Base-by-base conservation (phyloP, 2,888 invertebrate species). In the Xanthorhoe designata region DNA sequence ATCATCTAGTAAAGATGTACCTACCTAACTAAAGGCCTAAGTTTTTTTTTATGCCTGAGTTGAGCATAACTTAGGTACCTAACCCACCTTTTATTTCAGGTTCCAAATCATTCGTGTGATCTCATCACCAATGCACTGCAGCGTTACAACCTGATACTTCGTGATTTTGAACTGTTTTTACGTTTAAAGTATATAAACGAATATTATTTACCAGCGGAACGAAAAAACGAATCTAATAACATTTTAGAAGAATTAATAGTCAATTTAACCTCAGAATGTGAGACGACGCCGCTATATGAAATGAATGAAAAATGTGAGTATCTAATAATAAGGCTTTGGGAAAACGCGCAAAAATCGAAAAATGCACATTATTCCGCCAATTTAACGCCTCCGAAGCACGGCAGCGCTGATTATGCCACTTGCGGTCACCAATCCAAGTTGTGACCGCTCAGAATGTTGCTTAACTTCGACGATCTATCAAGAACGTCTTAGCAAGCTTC, bases 251-350 rank as follows among this genome's bases (percentile, higher is more conserved):
- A 83, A n/a, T 77, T 97, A 38, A 79, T 89, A 10, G 90, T 97
- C 0, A 83, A 93, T 29, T 84, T 97, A 53, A 86, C 84, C 24
- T 83, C 89, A 1, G 83, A 92, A 0, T 98, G 97, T 82, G 95
- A 96, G 77, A 86, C 90, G 0, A 94, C 94, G 78, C 97, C 97
- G 0, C 85, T 94, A 69, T 87, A 95, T 45, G 84, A 94, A 50
- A 97, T 97, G 95, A 95, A 96, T 79, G 98, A 98, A 89, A 94
- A 94, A 71, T 98, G 96, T 97, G 92, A 94, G 95, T n/a, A n/a
- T n/a, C n/a, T n/a, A n/a, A 24, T n/a, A n/a, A n/a, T n/a, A n/a
- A n/a, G n/a, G 24, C 24, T 24, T 24, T 24, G 2, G 4, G 24
- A 24, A 24, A n/a, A n/a, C n/a, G n/a, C n/a, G n/a, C n/a, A n/a